Base-by-base conservation (phyloP, 2,113 vertebrate genomes). In the Copsychus sechellarum region DNA sequence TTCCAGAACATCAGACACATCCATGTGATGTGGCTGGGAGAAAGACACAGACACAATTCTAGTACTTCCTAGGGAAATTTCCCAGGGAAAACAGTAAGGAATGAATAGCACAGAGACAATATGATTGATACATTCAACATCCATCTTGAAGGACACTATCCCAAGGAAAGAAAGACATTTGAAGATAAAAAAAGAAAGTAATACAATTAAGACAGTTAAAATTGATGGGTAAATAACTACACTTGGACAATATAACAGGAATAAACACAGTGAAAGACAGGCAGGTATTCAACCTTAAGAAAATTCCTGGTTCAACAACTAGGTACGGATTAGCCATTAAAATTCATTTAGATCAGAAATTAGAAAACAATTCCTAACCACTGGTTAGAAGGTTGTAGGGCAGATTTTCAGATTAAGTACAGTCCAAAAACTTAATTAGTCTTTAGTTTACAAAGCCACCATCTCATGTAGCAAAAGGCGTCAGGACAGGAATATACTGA, bases 281-380 rank as follows among this genome's bases (percentile, higher is more conserved):
- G 17, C 1, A 65, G 19, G 15, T 51, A 14, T 56, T 86, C 43
- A 62, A 61, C 14, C 14, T 56, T 14, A 86, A 65, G 54, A 85
- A 92, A 84, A 93, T 70, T 64, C 81, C 31, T 61, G 8, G 43
- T 90, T 81, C 77, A 74, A 64, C 42, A 43, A 54, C 6, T 22
- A 69, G 18, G 23, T 79, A 94, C 45, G 23, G 65, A 90, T 66
- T 71, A 88, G 26, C 33, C 47, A 88, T 60, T 81, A 90, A 73
- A 81, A 83, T 67, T 42, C 20, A 92, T 51, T 88, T 67, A 70
- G 67, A 92, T 70, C 33, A 93, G 54, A 92, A 94, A 86, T 74
- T 50, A 84, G 43, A 88, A 86, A 22, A 62, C 34, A 62, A 94
- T 64, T 83, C 54, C 57, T 79, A 86, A 64, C 31, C 6, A 70